Percentiles rank a stretch among this genome's conserved stretches.
Evolutionary conservation across 1,140 invertebrate genomes (phyloP).

Genomic region (Conus ventricosus): DNA sequence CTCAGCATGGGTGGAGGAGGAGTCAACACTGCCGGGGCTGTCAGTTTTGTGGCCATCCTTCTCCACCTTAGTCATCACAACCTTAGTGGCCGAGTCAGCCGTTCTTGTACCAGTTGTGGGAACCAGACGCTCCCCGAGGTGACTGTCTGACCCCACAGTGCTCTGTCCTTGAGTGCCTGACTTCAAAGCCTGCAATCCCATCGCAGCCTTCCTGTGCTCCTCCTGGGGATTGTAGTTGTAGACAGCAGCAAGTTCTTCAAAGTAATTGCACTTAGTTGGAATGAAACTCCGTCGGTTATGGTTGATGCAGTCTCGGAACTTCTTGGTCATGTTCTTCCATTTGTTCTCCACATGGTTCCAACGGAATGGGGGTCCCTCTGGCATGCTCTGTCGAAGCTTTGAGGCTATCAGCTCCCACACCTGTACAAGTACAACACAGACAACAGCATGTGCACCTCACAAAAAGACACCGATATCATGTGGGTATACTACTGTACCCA

Average conservation of each 20-base stretch:
- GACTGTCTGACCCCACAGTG: background rate
- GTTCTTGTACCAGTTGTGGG: background rate
- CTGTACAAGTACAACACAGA: background rate
- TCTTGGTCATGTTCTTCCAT: slow-evolving; percentile 41
- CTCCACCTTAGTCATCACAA: background rate
- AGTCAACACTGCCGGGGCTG: too few relatives aligned
- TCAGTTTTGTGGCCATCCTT: background rate
- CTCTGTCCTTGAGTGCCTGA: background rate
- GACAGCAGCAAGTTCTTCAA: slow-evolving; percentile 37
- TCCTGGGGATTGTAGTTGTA: slow-evolving; percentile 47
- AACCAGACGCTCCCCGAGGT: background rate
- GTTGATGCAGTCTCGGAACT: slow-evolving; percentile 44
- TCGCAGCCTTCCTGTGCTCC: background rate
- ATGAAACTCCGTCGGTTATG: slow-evolving; percentile 36
- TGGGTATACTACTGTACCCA: too few relatives aligned
- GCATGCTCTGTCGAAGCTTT: slow-evolving; percentile 6
- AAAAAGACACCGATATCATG: too few relatives aligned
- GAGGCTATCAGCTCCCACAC: slow-evolving; percentile 42
- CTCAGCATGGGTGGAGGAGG: background rate
- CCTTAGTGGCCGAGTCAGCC: too few relatives aligned
- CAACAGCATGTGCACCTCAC: background rate
- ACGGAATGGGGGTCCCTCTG: background rate
- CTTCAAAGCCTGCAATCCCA: slow-evolving; percentile 7
- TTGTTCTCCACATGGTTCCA: slow-evolving; percentile 50
- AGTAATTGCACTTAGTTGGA: slow-evolving; percentile 43